Base-by-base conservation (phyloP, 2,113 vertebrate species). In the Leptobrachium leishanense region DNA sequence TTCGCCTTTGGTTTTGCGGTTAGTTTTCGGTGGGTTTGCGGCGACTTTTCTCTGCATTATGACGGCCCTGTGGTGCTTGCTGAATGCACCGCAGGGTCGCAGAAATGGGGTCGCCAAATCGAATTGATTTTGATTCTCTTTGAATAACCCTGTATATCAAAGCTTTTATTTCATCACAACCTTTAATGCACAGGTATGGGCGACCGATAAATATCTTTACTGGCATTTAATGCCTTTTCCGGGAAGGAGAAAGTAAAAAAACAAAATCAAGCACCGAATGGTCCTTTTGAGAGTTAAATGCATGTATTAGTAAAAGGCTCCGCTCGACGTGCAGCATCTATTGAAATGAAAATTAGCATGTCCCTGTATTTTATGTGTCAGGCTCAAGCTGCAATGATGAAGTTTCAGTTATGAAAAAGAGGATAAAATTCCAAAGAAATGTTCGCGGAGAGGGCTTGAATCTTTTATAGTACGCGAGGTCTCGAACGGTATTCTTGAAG, bases 401-500 rank as follows among this genome's bases (percentile, higher is more conserved):
- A 79, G 79, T 82, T 84, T 83, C 85, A 78, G 84, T 74, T 88
- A 87, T 83, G 75, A 81, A 82, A 71, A 88, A 84, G 70, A 9
- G 79, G 79, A 77, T 40, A 76, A 62, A 84, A 82, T 54, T 0
- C 0, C 64, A 67, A 67, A 54, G 64, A 86, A 87, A 83, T 43
- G 8, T 79, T 83, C 80, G 83, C 79, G 68, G 82, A 74, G 86
- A 82, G 79, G 68, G 7, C 43, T 0, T 0, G 40, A 76, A 65
- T 77, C 83, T 84, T 83, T 72, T 4, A 73, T 82, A 12, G 74
- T 53, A 5, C 46, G 46, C 70, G 81, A 79, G 71, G 59, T 84
- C 67, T 77, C 64, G 68, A 84, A 82, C 50, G 72, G 83, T 87
- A 95, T 96, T 97, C 90, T 91, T 97, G 95, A 96, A 97, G 94